A percentile compares a stretch with the other conserved stretches of the same genome.
These are phyloP conservation scores for Diadema setosum DNA, from an alignment of 35 echinoderm and acorn worm genomes.

Conservation along the genomic window DNA sequence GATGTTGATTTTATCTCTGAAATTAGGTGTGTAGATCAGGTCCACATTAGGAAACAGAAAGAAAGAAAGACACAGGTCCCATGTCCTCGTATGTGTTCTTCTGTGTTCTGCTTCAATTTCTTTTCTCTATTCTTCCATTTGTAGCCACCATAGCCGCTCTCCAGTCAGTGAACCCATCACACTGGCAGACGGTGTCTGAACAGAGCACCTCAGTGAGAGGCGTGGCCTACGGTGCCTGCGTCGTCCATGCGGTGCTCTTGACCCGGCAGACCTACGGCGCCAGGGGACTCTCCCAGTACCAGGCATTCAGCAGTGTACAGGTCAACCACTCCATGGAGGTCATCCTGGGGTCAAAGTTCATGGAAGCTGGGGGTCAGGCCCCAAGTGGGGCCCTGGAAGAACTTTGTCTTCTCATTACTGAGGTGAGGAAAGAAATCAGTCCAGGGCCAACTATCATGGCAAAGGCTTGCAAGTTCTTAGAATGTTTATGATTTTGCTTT, in stretches of 20 bases:
- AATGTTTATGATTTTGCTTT: too few relatives aligned
- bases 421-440: slow-evolving; percentile 31
- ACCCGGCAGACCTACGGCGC: slow-evolving; percentile 84
- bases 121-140: too few relatives aligned
- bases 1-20: too few relatives aligned
- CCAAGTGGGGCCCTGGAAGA: slow-evolving; percentile 18
- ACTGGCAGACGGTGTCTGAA: slow-evolving; percentile 40
- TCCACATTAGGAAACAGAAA: too few relatives aligned
- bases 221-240: slow-evolving; percentile 55
- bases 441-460: too few relatives aligned
- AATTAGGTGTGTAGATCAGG: too few relatives aligned
- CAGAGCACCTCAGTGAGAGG: slow-evolving; percentile 21
- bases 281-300: slow-evolving; percentile 67
- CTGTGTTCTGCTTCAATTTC: too few relatives aligned
- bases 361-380: slow-evolving; percentile 37
- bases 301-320: slow-evolving; percentile 64
- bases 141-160: slow-evolving; percentile 74
- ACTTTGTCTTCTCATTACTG: slow-evolving; percentile 2
- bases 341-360: slow-evolving; percentile 67
- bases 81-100: too few relatives aligned
- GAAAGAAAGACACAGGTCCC: too few relatives aligned
- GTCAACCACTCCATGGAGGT: slow-evolving; percentile 66
- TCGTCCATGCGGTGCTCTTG: slow-evolving; percentile 73
- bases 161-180: slow-evolving; percentile 14
- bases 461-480: too few relatives aligned